Percentiles rank a stretch among this genome's conserved stretches.
Conservation (phyloP, 2,888 invertebrate genomes). For the Macaria notata region DNA sequence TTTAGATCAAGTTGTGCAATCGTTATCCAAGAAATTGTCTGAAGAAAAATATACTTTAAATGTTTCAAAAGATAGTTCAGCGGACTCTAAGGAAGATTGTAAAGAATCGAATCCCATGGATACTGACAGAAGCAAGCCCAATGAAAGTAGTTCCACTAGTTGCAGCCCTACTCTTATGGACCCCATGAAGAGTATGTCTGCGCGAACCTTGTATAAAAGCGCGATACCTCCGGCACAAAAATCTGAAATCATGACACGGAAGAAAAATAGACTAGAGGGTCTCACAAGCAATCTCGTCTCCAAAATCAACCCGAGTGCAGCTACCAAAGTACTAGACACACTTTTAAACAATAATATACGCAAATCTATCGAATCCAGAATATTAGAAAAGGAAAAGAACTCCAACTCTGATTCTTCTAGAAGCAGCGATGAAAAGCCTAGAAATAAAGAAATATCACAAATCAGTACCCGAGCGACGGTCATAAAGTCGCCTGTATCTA, state of each 20-base stretch:
- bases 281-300: constrained; percentile 83
- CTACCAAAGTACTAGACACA: constrained; percentile 78
- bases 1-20: constrained; percentile 75
- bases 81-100: constrained; percentile 54
- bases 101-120: constrained; percentile 50
- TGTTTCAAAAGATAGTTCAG: constrained; percentile 59
- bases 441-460: constrained; percentile 61
- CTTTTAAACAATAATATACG: constrained; percentile 76
- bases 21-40: constrained; percentile 72
- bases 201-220: constrained; percentile 74
- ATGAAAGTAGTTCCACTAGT: constrained; percentile 40
- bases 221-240: constrained; percentile 75
- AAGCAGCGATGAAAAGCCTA: constrained; percentile 58
- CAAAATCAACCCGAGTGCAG: constrained; percentile 81
- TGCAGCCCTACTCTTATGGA: constrained; percentile 51
- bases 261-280: constrained; percentile 84
- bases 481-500: constrained; percentile 81
- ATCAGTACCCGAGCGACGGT: constrained; percentile 80
- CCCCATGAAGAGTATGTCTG: constrained; percentile 76
- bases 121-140: constrained; percentile 34
- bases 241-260: constrained; percentile 83
- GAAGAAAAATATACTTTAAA: constrained; percentile 59
- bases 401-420: constrained; percentile 47
- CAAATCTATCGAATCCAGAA: constrained; percentile 76
- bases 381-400: constrained; percentile 71